A percentile compares a stretch with the other conserved stretches of the same genome.
phyloP scores from a whole-genome alignment of 2,797 vertebrate species.

The Onychomys torridus region DNA sequence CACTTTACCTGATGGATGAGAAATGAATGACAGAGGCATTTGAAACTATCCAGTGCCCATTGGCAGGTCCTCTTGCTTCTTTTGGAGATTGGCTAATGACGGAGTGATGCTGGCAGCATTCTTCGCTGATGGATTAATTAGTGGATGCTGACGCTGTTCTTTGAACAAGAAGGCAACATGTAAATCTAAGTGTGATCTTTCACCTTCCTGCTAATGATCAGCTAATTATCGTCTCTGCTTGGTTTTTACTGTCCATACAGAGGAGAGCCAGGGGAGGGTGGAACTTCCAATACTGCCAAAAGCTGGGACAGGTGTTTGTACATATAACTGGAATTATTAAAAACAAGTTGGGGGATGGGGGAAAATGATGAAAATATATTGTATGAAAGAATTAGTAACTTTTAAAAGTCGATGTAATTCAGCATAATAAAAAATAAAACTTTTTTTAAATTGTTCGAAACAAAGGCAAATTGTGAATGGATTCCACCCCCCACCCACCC shows the following conservation, averaged over 20 bases:
- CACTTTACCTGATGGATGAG: constrained; percentile 49
- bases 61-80: background rate
- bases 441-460: background rate
- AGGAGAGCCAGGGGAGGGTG: background rate
- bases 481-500: background rate
- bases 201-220: constrained; percentile 57
- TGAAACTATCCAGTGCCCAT: background rate
- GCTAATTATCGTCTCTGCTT: constrained; percentile 66
- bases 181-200: constrained; percentile 67
- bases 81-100: constrained; percentile 53
- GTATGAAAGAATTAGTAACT: background rate
- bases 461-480: background rate
- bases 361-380: background rate
- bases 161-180: constrained; percentile 66
- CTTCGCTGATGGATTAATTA: constrained; percentile 70
- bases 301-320: background rate
- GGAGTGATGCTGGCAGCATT: constrained; percentile 6
- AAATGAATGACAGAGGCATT: background rate
- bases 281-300: background rate
- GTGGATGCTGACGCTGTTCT: constrained; percentile 44
- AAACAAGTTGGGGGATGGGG: background rate
- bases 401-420: background rate
- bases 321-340: background rate
- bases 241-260: constrained; percentile 39
- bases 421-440: background rate